Percentiles rank a stretch among this genome's conserved stretches.
Evolutionary conservation across 2,113 vertebrate genomes (phyloP).

Genomic region (Pelmatolapia mariae): DNA sequence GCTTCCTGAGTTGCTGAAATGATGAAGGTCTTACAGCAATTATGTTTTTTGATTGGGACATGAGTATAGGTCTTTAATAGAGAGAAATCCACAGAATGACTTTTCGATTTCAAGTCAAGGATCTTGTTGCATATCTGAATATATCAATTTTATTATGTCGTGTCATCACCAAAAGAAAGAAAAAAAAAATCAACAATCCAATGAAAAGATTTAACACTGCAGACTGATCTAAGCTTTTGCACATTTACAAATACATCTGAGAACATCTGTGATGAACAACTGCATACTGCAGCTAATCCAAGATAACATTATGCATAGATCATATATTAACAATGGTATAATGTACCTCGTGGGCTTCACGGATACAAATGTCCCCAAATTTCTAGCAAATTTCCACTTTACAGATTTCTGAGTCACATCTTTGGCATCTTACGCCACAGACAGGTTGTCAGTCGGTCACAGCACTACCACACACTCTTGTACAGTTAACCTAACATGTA

Average conservation of each 20-base stretch:
- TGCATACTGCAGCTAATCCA: not conserved
- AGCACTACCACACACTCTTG: accelerated
- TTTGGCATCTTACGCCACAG: not conserved
- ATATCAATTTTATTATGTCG: not conserved
- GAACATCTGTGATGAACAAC: not conserved
- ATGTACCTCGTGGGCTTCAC: not conserved
- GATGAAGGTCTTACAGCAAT: not conserved
- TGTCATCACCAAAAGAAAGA: not conserved
- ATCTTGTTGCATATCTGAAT: not conserved
- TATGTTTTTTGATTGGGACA: not conserved
- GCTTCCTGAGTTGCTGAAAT: not conserved
- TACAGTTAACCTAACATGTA: not conserved
- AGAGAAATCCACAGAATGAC: not conserved
- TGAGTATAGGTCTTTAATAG: not conserved
- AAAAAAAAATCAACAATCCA: not conserved
- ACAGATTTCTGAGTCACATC: not conserved
- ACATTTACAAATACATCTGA: not conserved
- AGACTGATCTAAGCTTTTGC: not conserved
- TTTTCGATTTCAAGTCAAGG: not conserved
- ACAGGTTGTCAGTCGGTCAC: not conserved
- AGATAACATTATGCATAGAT: not conserved
- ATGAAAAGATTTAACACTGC: not conserved
- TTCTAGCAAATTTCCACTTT: not conserved
- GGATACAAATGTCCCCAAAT: not conserved
- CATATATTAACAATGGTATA: not conserved